Conservation (phyloP, 2,113 vertebrate species). For the Myrmophylax atrothorax region DNA sequence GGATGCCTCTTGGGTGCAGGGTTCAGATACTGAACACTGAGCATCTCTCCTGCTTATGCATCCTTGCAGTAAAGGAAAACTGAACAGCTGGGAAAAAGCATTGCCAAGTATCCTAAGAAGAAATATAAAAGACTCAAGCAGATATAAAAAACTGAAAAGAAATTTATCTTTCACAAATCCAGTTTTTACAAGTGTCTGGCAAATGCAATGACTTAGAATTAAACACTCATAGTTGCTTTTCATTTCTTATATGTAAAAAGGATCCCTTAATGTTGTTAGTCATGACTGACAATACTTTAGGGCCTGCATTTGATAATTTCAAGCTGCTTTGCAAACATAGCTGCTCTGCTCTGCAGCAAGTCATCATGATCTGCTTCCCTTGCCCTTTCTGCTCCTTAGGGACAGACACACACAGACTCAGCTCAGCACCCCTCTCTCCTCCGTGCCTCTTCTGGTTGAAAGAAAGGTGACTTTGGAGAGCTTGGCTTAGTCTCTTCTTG, state of each 20-base stretch:
- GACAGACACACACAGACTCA: not conserved
- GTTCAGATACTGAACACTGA: not conserved
- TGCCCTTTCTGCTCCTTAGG: not conserved
- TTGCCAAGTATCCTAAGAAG: not conserved
- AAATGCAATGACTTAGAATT: not conserved
- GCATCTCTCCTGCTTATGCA: not conserved
- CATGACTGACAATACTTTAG: not conserved
- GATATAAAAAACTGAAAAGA: not conserved
- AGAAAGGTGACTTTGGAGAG: not conserved
- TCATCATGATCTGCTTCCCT: not conserved
- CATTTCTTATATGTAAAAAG: not conserved
- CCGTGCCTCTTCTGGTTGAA: not conserved
- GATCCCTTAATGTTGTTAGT: not conserved
- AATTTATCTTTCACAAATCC: not conserved
- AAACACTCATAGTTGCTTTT: not conserved
- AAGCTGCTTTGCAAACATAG: not conserved
- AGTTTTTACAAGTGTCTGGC: not conserved
- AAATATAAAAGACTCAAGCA: not conserved
- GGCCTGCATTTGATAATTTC: not conserved
- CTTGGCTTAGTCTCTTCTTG: not conserved
- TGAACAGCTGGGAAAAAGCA: not conserved
- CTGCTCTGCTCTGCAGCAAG: not conserved
- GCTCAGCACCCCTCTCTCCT: rapidly evolving
- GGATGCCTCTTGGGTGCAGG: not conserved
- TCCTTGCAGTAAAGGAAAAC: not conserved